Base-by-base conservation (phyloP, 2,113 vertebrate genomes). In the Ptyas mucosa region DNA sequence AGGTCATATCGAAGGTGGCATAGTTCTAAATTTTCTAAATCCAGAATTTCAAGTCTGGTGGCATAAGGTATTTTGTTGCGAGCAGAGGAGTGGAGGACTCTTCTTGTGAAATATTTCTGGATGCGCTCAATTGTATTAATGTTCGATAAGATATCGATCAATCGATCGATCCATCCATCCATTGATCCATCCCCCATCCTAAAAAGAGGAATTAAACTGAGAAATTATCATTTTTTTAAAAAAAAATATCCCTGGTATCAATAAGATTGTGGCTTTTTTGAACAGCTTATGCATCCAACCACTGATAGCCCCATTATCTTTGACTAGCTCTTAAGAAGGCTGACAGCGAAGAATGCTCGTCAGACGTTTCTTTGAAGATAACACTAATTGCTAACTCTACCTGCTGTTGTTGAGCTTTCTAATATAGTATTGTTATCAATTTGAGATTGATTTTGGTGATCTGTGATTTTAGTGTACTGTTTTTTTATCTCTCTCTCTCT, bases 141-240 rank as follows among this genome's bases (percentile, higher is more conserved):
- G 43, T 43, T 3, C 43, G 43, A 43, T 43, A 43, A 3, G 43
- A 43, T 43, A 43, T 43, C 26, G 0, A 2, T 12, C 61, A 3
- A 64, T 14, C 10, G 0, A 64, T 14, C 26, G 1, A 61, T 3
- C 29, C 11, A 69, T 6, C 5, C 0, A n/a, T 15, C 29, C 1
- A 12, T 12, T 3, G 1, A n/a, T 12, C 61, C 29, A 69, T n/a
- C 12, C 11, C n/a, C n/a, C 29, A 69, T n/a, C 10, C 61, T 64
- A 64, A 69, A 69, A 69, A 18, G 64, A 69, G 64, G 64, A n/a
- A 69, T 5, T 69, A 14, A 69, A 69, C 14, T 34, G 29, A 11
- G n/a, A 34, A 34, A 69, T 69, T 69, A 69, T n/a, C 64, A 69
- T n/a, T 15, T 51, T 51, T 61, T 61, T 61, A 11, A 61, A 61